Conservation (phyloP, 1,140 invertebrate species). For the Ceratina japonica region DNA sequence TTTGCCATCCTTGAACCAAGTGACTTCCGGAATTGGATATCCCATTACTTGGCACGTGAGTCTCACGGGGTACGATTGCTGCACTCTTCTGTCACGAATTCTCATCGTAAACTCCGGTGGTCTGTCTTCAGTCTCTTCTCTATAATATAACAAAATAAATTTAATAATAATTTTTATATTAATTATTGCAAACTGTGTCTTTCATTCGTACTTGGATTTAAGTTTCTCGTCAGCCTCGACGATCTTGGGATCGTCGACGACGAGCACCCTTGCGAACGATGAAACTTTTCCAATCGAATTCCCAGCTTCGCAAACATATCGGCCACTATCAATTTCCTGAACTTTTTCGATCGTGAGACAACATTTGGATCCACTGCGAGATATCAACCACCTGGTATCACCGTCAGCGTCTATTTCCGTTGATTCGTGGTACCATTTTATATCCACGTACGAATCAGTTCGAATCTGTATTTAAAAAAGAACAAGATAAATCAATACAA, state of each 20-base stretch:
- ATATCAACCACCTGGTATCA: constrained; percentile 79
- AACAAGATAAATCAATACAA: no score
- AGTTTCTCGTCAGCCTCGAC: constrained; percentile 87
- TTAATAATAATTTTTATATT: no score
- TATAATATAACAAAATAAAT: no score
- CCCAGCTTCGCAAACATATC: constrained; percentile 91
- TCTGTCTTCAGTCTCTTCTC: constrained; percentile 68
- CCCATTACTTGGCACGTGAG: constrained; percentile 93
- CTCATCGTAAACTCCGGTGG: constrained; percentile 93
- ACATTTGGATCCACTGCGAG: constrained; percentile 80
- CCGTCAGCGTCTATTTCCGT: constrained; percentile 79
- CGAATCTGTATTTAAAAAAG: constrained; percentile 79
- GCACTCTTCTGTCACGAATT: constrained; percentile 89
- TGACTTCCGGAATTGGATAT: constrained; percentile 85
- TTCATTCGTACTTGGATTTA: constrained; percentile 74
- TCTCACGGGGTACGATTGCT: constrained; percentile 90
- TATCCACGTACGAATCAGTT: constrained; percentile 77
- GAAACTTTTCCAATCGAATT: constrained; percentile 90
- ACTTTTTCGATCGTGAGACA: constrained; percentile 85
- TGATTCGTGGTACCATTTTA: constrained; percentile 90
- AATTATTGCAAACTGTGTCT: background rate
- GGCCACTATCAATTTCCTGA: constrained; percentile 87
- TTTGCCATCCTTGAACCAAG: constrained; percentile 92
- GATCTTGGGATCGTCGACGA: constrained; percentile 86
- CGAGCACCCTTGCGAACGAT: constrained; percentile 89